phyloP scores from a whole-genome alignment of 2,888 invertebrate genomes.

The Eretmocerus hayati region DNA sequence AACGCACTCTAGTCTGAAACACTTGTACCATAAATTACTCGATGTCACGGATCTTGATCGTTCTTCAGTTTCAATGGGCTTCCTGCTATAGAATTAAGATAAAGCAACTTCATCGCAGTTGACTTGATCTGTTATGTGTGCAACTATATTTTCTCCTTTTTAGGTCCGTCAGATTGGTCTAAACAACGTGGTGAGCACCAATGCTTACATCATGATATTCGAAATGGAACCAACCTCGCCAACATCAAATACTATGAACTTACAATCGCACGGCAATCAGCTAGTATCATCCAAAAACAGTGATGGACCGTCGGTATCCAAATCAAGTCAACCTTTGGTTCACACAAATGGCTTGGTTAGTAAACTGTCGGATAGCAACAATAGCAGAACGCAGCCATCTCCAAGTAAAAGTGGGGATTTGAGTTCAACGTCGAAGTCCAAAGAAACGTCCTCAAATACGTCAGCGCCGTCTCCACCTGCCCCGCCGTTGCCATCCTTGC shows the following conservation, averaged over 20 bases:
- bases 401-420: conserved; percentile 16
- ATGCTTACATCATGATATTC: conserved; percentile 91
- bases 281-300: conserved; percentile 1
- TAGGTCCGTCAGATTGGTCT: conserved; percentile 64
- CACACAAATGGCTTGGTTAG: conserved; percentile 17
- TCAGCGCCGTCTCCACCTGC: conserved; percentile 8
- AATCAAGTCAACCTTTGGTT: conserved; percentile 1
- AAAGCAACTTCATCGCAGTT: background rate
- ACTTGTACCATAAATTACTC: too few species aligned
- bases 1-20: too few species aligned
- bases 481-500: conserved; percentile 9
- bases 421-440: conserved; percentile 21
- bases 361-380: conserved; percentile 11
- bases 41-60: too few species aligned
- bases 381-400: background rate
- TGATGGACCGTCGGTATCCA: conserved; percentile 1
- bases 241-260: conserved; percentile 8
- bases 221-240: conserved; percentile 56
- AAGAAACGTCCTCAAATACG: conserved; percentile 6
- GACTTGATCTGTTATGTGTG: background rate
- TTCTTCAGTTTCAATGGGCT: background rate
- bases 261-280: conserved; percentile 12
- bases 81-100: background rate
- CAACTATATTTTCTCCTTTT: background rate
- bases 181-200: conserved; percentile 72